Evolutionary conservation across 2,888 invertebrate genomes (phyloP).

Genomic region (Galeopsomyia nigrocyanea): DNA sequence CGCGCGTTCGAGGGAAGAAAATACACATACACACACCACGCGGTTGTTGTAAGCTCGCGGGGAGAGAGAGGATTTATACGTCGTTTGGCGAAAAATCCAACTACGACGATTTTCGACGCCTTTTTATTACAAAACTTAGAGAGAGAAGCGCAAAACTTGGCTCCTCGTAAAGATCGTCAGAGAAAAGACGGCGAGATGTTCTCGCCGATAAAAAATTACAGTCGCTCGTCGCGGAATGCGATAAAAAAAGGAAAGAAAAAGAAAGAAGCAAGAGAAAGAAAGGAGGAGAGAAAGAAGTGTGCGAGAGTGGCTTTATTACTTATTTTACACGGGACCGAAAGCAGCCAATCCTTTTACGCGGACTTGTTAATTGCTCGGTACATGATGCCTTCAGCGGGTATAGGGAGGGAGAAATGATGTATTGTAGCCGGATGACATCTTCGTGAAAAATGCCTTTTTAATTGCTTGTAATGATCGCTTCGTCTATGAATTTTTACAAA

Average conservation of each 20-base stretch:
- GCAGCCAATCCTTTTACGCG: constrained; percentile 14
- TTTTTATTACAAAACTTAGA: constrained; percentile 26
- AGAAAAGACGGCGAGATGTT: no score
- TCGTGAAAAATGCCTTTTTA: constrained; percentile 29
- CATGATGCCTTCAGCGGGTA: constrained; percentile 13
- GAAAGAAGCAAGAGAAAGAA: background rate
- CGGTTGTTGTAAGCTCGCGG: background rate
- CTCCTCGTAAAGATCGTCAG: constrained; percentile 19
- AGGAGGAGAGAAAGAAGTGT: constrained; percentile 26
- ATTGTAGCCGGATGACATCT: constrained; percentile 8
- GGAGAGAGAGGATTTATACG: constrained; percentile 35
- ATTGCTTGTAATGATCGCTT: constrained; percentile 2
- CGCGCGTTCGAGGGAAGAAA: no score
- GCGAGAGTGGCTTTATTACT: constrained; percentile 30
- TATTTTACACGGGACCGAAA: constrained; percentile 16
- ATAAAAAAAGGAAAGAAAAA: background rate
- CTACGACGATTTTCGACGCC: constrained; percentile 39
- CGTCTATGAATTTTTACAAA: no score
- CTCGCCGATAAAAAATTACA: no score
- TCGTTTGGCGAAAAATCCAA: constrained; percentile 12
- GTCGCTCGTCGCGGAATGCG: no score
- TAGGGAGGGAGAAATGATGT: background rate
- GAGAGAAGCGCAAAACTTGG: constrained; percentile 34
- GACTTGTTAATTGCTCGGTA: constrained; percentile 37
- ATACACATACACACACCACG: background rate